Base-by-base conservation (phyloP, 2,888 invertebrate species). In the Galeopsomyia nigrocyanea region DNA sequence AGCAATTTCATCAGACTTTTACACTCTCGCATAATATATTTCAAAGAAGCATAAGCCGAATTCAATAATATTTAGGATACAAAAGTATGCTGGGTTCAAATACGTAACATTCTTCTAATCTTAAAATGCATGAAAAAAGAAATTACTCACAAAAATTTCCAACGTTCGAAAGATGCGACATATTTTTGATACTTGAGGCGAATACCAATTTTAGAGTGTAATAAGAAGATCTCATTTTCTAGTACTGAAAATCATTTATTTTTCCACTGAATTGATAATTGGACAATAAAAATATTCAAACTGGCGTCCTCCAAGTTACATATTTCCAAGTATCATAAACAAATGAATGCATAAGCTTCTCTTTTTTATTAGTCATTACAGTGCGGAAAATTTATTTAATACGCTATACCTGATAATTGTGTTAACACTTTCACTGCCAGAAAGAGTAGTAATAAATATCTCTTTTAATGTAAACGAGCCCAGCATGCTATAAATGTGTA, bases 1-100 rank as follows among this genome's bases (percentile, higher is more conserved):
- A 68, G 68, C 68, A 66, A 72, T 72, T 71, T 72, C 72, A 72
- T 70, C 63, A 72, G 74, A 74, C 69, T 72, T 75, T 75, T 72
- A 67, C n/a, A 46, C 58, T 66, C 26, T 49, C 51, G 70, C 65
- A 39, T 68, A 62, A 66, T 70, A 66, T 70, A 67, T 68, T 65
- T 68, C 49, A 68, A 62, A 62, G 62, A 53, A 64, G 10, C 19
- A 56, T 10, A n/a, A 58, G 39, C 39, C 7, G 39, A 39, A 10
- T 39, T 39, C 39, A 39, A 1, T 39, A 39, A 39, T 39, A 39
- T 39, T 39, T 39, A 39, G 39, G 39, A 39, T 9, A 63, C 31
- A 19, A n/a, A 26, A 49, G 67, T 73, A 73, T 75, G 75, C 75
- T 75, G 75, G 68, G 73, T 63, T 73, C 72, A 50, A 50, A 53